Evolutionary conservation across 2,888 invertebrate species (phyloP).

Genomic region (Notodonta ziczac): DNA sequence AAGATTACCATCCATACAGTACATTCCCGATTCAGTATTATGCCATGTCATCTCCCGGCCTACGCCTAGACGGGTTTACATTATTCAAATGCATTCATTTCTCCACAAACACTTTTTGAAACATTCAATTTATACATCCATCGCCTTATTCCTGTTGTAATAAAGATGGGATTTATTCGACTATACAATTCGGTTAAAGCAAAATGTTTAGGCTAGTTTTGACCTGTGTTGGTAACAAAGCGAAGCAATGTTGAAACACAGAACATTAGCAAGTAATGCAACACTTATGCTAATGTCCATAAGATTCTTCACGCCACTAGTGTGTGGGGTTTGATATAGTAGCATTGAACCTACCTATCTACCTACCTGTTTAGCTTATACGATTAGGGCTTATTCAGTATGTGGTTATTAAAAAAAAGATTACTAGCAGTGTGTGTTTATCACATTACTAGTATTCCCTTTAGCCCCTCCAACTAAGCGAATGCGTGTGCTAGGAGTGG

Average conservation of each 20-base stretch:
- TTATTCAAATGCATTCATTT: slow-evolving; percentile 78
- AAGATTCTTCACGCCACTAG: slow-evolving; percentile 36
- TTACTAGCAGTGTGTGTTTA: too few species aligned
- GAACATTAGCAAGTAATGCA: slow-evolving; percentile 61
- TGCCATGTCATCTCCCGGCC: slow-evolving; percentile 78
- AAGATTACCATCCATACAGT: slow-evolving; percentile 56
- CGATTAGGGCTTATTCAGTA: too few species aligned
- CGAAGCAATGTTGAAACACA: slow-evolving; percentile 63
- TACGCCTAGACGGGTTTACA: slow-evolving; percentile 73
- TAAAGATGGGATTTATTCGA: slow-evolving; percentile 39
- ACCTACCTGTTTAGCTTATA: neutral
- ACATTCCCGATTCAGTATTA: slow-evolving; percentile 63
- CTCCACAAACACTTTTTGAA: slow-evolving; percentile 37
- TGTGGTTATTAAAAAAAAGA: too few species aligned
- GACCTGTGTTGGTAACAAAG: slow-evolving; percentile 66
- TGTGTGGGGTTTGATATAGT: slow-evolving; percentile 14
- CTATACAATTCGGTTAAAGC: slow-evolving; percentile 13
- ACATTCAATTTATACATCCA: slow-evolving; percentile 23
- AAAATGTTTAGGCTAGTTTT: slow-evolving; percentile 42
- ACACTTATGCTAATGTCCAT: slow-evolving; percentile 60
- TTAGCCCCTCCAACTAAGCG: too few species aligned
- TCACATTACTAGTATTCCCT: too few species aligned
- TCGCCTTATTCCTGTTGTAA: slow-evolving; percentile 15
- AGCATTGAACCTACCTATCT: neutral
- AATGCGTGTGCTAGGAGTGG: too few species aligned